Conservation (phyloP, 2,888 invertebrate genomes). For the Digitonthophagus gazella region DNA sequence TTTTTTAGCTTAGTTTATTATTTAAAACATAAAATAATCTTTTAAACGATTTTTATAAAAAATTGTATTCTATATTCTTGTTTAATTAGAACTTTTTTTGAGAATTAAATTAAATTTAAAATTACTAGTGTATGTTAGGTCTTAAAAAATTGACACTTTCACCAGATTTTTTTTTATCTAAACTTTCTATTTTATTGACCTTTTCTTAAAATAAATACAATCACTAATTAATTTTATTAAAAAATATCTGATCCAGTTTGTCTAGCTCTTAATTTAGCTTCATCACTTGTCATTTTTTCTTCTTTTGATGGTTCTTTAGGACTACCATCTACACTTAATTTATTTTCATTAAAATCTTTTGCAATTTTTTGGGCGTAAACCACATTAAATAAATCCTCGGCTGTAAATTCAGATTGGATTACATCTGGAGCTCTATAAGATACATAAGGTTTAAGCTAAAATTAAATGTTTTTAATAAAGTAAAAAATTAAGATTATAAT, state of each 20-base stretch:
- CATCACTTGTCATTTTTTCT: constrained; percentile 69
- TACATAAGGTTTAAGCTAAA: constrained; percentile 87
- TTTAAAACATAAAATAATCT: too few relatives aligned
- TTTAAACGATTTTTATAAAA: too few relatives aligned
- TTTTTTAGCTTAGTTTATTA: too few relatives aligned
- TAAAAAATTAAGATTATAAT: constrained; percentile 5
- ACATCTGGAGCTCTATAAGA: constrained; percentile 80
- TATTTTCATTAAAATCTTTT: constrained; percentile 68
- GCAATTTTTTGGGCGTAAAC: constrained; percentile 78
- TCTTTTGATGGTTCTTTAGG: constrained; percentile 69
- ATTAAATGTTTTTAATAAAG: constrained; percentile 32
- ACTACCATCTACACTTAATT: constrained; percentile 67
- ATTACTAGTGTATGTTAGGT: background rate
- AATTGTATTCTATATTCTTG: too few relatives aligned
- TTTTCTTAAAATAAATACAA: background rate
- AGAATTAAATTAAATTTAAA: too few relatives aligned
- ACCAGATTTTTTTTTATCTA: constrained; percentile 1
- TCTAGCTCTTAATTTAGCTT: constrained; percentile 68
- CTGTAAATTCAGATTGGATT: constrained; percentile 76
- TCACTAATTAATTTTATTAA: constrained; percentile 33
- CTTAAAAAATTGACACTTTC: background rate
- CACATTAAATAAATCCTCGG: constrained; percentile 77
- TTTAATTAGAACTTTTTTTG: too few relatives aligned
- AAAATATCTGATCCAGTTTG: constrained; percentile 84
- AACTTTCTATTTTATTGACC: background rate